phyloP scores from a whole-genome alignment of 1,140 invertebrate genomes.

The Penaeus vannamei region DNA sequence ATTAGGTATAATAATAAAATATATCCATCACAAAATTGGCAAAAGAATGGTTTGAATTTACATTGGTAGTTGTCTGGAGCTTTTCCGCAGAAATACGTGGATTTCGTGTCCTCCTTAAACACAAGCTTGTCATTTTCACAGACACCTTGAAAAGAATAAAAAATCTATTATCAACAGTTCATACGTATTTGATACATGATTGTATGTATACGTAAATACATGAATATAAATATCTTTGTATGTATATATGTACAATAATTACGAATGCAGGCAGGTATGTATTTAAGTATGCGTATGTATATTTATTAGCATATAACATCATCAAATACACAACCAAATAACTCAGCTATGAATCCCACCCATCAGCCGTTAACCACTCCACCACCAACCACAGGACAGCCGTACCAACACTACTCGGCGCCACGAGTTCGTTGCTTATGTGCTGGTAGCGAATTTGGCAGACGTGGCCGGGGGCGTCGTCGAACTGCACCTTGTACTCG shows the following conservation, averaged over 20 bases:
- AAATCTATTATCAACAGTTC: background rate
- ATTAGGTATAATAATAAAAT: too few relatives aligned
- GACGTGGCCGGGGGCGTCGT: background rate
- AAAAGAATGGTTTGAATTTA: background rate
- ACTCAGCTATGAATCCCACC: background rate
- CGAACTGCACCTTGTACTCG: slow-evolving; percentile 7
- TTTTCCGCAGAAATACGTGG: background rate
- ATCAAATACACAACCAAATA: too few relatives aligned
- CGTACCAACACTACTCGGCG: background rate
- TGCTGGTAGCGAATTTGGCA: slow-evolving; percentile 28
- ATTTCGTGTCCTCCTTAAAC: slow-evolving; percentile 17
- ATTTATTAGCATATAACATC: too few relatives aligned
- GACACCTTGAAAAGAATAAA: background rate
- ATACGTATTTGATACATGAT: too few relatives aligned
- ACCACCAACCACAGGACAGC: too few relatives aligned
- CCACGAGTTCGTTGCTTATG: background rate
- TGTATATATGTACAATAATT: too few relatives aligned
- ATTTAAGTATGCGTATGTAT: too few relatives aligned
- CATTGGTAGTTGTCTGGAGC: slow-evolving; percentile 34
- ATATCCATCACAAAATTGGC: too few relatives aligned
- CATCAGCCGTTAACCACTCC: background rate
- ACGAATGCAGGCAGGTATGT: too few relatives aligned
- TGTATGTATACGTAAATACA: too few relatives aligned
- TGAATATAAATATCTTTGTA: too few relatives aligned
- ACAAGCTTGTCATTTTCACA: slow-evolving; percentile 13